These are phyloP conservation scores for Parelbella ahira DNA, from an alignment of 2,888 invertebrate genomes.

Conservation along the genomic window DNA sequence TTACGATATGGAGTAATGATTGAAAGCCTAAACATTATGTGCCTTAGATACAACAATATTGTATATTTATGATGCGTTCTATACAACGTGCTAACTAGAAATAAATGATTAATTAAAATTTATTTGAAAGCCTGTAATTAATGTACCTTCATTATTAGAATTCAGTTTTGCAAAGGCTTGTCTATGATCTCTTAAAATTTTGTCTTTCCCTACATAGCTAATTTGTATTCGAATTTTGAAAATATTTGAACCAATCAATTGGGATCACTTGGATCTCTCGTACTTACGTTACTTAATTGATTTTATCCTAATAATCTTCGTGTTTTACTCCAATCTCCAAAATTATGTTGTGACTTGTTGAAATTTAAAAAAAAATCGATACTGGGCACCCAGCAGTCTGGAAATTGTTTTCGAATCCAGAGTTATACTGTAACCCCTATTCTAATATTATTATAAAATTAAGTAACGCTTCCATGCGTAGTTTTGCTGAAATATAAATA, in stretches of 20 bases:
- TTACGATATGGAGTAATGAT: slow-evolving; percentile 76
- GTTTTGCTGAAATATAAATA: slow-evolving; percentile 71
- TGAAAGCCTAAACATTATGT: slow-evolving; percentile 81
- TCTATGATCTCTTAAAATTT: slow-evolving; percentile 41
- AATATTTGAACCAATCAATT: slow-evolving; percentile 24
- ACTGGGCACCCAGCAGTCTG: slow-evolving; percentile 61
- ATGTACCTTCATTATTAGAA: slow-evolving; percentile 61
- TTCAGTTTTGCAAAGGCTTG: slow-evolving; percentile 69
- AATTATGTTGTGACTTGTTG: slow-evolving; percentile 31
- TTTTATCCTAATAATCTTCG: slow-evolving; percentile 25
- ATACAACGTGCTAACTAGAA: slow-evolving; percentile 80
- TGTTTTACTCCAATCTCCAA: slow-evolving; percentile 23
- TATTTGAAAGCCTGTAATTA: slow-evolving; percentile 67
- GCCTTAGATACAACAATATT: slow-evolving; percentile 82
- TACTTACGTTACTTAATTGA: slow-evolving; percentile 1
- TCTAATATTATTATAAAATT: slow-evolving; percentile 68
- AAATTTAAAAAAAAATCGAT: slow-evolving; percentile 31
- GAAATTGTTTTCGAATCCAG: slow-evolving; percentile 64
- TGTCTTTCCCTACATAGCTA: slow-evolving; percentile 40
- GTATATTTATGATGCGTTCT: slow-evolving; percentile 81
- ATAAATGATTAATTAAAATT: slow-evolving; percentile 62
- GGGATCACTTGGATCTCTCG: slow-evolving; percentile 8
- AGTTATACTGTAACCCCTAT: slow-evolving; percentile 58
- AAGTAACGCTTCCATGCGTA: slow-evolving; percentile 76
- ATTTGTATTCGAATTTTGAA: slow-evolving; percentile 24